Base-by-base conservation (phyloP, 2,797 vertebrate genomes). In the Urosaurus nigricauda region DNA sequence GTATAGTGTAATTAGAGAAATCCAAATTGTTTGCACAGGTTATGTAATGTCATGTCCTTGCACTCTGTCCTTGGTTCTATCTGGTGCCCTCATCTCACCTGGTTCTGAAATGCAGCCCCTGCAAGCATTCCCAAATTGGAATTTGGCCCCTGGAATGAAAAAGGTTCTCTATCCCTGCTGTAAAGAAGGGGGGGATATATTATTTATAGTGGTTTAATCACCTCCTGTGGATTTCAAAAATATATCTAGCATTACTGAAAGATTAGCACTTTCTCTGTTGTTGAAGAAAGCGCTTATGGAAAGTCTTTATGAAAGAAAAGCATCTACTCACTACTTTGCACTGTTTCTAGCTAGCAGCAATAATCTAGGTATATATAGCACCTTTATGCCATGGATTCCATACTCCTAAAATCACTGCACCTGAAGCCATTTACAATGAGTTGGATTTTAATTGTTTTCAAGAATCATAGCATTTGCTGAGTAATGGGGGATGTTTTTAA, bases 361-460 rank as follows among this genome's bases (percentile, higher is more conserved):
- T 51, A 51, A 51, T 51, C 47, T 51, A 9, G 47, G 47, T 32
- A 58, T 2, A 37, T 37, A 16, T 2, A 71, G 26, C 26, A 71
- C 40, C 9, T 70, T 79, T 70, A 29, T 80, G 63, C 8, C 21
- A 56, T 13, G 12, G 43, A 40, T 68, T 79, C 40, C 60, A 79
- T 68, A 58, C 5, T 73, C 3, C 56, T 32, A 79, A 21, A 87
- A 43, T 47, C 17, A 83, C 79, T 65, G 58, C 81, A 73, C 73
- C 24, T 73, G 51, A 90, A 89, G 56, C 83, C 32, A 83, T 89
- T 79, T n/a, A 16, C 29, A 80, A 83, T 63, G 73, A 79, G 85
- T 43, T 83, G 73, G 58, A 65, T 85, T 87, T 60, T 80, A 80
- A 84, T 51, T 75, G 63, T 82, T 73, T 32, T 37, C 51, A 71